Percentiles rank a stretch among this genome's conserved stretches.
Conservation (phyloP, 1,140 invertebrate species). For the Anastrepha ludens region DNA sequence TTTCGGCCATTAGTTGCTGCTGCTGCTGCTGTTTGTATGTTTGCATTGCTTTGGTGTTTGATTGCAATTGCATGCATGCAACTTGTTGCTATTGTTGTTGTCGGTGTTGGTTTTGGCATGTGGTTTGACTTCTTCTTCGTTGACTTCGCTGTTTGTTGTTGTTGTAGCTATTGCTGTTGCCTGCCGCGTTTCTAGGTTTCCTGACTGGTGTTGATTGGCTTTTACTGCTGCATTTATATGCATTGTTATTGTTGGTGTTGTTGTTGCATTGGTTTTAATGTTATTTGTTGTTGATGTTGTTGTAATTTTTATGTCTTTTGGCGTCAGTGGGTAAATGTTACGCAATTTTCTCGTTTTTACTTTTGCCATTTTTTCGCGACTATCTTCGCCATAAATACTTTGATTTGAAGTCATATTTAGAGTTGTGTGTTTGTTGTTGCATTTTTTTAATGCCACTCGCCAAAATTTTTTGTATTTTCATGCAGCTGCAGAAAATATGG, state of each 20-base stretch:
- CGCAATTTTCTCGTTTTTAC: slow-evolving; percentile 50
- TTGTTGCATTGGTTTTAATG: slow-evolving; percentile 28
- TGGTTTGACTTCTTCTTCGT: slow-evolving; percentile 26
- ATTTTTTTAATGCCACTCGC: background rate
- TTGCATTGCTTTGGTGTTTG: slow-evolving; percentile 33
- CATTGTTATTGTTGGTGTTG: background rate
- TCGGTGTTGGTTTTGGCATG: slow-evolving; percentile 26
- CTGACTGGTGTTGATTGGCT: slow-evolving; percentile 29
- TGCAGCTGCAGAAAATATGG: too few species aligned
- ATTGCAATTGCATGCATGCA: slow-evolving; percentile 21
- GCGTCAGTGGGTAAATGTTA: slow-evolving; percentile 52
- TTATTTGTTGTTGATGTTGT: slow-evolving; percentile 15
- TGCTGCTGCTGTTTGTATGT: background rate
- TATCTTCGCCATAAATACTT: background rate
- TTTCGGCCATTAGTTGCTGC: background rate
- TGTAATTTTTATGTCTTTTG: slow-evolving; percentile 34
- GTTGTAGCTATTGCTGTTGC: background rate
- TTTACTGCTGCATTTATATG: background rate
- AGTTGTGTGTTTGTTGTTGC: background rate
- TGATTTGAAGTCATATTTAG: background rate
- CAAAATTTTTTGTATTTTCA: background rate
- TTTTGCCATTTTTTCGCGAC: slow-evolving; percentile 37
- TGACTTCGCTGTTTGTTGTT: background rate
- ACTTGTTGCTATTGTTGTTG: background rate
- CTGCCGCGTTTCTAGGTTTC: slow-evolving; percentile 45